Conservation (phyloP, 2,797 vertebrate species). For the Macrochelys suwanniensis region DNA sequence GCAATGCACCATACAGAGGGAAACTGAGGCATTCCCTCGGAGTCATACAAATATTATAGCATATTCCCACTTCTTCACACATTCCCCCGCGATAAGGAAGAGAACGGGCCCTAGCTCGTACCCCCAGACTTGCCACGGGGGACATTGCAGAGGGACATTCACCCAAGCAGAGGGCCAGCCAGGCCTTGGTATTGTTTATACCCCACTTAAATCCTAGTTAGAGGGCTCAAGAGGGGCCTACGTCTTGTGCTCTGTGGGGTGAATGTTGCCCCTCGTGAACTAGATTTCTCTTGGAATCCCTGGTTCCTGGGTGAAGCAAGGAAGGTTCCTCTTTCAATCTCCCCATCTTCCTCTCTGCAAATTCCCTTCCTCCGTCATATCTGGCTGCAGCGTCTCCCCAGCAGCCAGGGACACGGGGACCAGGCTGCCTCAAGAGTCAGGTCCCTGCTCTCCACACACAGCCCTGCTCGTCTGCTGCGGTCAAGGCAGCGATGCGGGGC, state of each 20-base stretch:
- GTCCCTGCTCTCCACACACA: background rate
- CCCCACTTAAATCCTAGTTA: too few relatives aligned
- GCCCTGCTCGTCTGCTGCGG: too few relatives aligned
- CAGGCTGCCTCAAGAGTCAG: background rate
- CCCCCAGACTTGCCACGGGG: background rate
- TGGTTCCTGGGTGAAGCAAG: background rate
- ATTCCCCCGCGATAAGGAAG: background rate
- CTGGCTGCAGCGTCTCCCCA: background rate
- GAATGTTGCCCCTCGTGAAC: too few relatives aligned
- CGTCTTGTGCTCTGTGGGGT: background rate
- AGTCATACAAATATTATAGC: background rate
- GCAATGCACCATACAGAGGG: too few relatives aligned
- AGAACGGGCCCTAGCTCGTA: background rate
- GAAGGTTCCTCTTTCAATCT: background rate
- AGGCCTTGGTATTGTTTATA: background rate
- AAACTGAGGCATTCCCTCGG: background rate
- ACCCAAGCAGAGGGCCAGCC: background rate
- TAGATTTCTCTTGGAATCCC: background rate
- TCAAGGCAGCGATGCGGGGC: background rate
- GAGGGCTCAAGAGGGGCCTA: too few relatives aligned
- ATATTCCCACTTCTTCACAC: background rate
- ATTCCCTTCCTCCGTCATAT: background rate
- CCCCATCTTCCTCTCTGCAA: background rate
- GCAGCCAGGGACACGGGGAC: background rate
- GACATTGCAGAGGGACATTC: too few relatives aligned